Evolutionary conservation across 2,888 invertebrate species (phyloP).

Genomic region (Lutraria lutraria): DNA sequence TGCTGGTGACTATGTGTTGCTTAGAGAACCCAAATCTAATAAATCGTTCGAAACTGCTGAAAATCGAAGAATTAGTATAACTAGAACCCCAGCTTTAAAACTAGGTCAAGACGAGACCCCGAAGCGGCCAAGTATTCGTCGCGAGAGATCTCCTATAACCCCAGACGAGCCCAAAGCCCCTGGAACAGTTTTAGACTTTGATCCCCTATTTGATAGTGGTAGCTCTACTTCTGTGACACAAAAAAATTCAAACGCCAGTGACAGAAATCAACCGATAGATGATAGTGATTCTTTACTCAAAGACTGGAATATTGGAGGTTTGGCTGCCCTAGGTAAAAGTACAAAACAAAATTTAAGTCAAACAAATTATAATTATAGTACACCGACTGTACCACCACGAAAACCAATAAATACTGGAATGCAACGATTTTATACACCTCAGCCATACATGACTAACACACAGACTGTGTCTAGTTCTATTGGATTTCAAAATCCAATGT

Average conservation of each 20-base stretch:
- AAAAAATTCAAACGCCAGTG: slow-evolving; percentile 20
- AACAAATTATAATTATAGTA: slow-evolving; percentile 25
- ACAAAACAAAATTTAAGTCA: slow-evolving; percentile 34
- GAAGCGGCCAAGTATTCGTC: slow-evolving; percentile 67
- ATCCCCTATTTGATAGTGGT: slow-evolving; percentile 53
- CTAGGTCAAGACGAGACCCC: slow-evolving; percentile 64
- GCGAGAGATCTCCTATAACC: slow-evolving; percentile 64
- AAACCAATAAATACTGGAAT: slow-evolving; percentile 41
- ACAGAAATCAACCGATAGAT: slow-evolving; percentile 6
- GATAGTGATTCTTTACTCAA: slow-evolving; percentile 67
- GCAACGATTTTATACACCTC: slow-evolving; percentile 45
- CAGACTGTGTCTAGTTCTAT: slow-evolving; percentile 32
- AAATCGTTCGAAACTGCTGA: background rate
- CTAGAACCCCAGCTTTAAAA: slow-evolving; percentile 74
- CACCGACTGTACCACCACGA: slow-evolving; percentile 43
- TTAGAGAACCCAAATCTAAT: slow-evolving; percentile 44
- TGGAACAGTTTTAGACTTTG: slow-evolving; percentile 62
- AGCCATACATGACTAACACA: slow-evolving; percentile 38
- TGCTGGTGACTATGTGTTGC: slow-evolving; percentile 61
- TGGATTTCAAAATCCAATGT: slow-evolving; percentile 48
- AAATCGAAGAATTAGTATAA: slow-evolving; percentile 63
- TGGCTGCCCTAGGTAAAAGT: slow-evolving; percentile 55
- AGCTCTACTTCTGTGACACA: slow-evolving; percentile 8
- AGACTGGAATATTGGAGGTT: slow-evolving; percentile 73
- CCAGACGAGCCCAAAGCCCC: slow-evolving; percentile 52